Percentiles rank a stretch among this genome's conserved stretches.
Conservation (phyloP, 1,140 invertebrate species). For the Paramacrobiotus metropolitanus region DNA sequence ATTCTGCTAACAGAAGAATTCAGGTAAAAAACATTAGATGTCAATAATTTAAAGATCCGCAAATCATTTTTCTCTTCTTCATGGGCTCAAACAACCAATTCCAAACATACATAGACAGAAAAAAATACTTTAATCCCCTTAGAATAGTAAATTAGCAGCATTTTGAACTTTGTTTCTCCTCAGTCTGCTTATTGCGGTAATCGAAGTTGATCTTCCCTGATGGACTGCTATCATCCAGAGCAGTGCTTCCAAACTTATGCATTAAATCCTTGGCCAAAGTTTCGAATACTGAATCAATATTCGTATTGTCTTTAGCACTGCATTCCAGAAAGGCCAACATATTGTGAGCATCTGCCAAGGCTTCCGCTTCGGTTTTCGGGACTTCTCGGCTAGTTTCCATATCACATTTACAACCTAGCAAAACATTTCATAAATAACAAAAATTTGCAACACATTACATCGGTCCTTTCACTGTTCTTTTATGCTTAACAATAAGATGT, state of each 20-base stretch:
- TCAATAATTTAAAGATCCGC: too few species aligned
- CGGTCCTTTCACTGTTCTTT: neutral
- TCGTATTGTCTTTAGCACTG: neutral
- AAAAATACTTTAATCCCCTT: too few species aligned
- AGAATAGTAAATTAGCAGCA: neutral
- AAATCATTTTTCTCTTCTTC: too few species aligned
- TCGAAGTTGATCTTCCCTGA: neutral
- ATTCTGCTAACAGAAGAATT: too few species aligned
- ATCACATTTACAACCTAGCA: constrained; percentile 59
- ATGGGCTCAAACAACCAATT: too few species aligned
- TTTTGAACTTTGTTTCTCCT: neutral
- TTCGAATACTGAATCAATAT: neutral
- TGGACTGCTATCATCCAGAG: neutral
- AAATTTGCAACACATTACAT: neutral
- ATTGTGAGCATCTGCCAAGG: constrained; percentile 35
- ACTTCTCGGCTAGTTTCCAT: constrained; percentile 53
- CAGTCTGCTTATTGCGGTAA: neutral
- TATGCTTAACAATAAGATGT: too few species aligned
- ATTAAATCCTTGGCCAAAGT: neutral
- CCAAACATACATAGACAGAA: too few species aligned
- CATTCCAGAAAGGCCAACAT: constrained; percentile 2
- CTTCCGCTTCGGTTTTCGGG: constrained; percentile 51
- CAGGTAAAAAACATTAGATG: too few species aligned
- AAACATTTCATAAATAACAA: constrained; percentile 3
- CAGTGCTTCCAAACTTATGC: neutral